Conservation (phyloP, 2,797 vertebrate genomes). For the Diceros bicornis region DNA sequence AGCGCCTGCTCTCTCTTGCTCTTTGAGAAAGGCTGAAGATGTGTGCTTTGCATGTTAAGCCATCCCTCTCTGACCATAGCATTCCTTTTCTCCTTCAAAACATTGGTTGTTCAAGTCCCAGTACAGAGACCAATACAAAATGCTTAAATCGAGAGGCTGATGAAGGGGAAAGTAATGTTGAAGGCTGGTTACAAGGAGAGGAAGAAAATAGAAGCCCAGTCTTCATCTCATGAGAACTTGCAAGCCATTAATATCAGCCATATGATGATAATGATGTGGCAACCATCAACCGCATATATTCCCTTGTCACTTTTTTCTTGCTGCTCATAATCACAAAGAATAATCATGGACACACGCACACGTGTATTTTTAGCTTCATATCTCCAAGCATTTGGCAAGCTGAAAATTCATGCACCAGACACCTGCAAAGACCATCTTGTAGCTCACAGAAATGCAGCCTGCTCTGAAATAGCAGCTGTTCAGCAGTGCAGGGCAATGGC, state of each 20-base stretch:
- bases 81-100: not conserved
- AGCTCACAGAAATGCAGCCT: slow-evolving; percentile 1
- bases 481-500: not conserved
- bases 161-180: not conserved
- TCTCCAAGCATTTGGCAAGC: slow-evolving; percentile 57
- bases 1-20: not conserved
- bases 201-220: not conserved
- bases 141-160: not conserved
- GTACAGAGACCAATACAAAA: not conserved
- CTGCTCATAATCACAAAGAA: slow-evolving; percentile 12
- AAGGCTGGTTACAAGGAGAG: not conserved
- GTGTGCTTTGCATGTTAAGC: not conserved
- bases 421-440: slow-evolving; percentile 40
- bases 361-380: slow-evolving; percentile 59
- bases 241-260: not conserved
- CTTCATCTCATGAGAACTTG: not conserved
- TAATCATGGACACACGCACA: not conserved
- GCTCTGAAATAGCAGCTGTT: not conserved
- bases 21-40: not conserved
- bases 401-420: slow-evolving; percentile 9
- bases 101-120: not conserved
- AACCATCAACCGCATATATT: not conserved
- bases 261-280: not conserved
- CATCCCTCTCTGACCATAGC: not conserved
- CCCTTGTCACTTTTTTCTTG: not conserved